Base-by-base conservation (phyloP, 2,797 vertebrate genomes). In the Salarias fasciatus region DNA sequence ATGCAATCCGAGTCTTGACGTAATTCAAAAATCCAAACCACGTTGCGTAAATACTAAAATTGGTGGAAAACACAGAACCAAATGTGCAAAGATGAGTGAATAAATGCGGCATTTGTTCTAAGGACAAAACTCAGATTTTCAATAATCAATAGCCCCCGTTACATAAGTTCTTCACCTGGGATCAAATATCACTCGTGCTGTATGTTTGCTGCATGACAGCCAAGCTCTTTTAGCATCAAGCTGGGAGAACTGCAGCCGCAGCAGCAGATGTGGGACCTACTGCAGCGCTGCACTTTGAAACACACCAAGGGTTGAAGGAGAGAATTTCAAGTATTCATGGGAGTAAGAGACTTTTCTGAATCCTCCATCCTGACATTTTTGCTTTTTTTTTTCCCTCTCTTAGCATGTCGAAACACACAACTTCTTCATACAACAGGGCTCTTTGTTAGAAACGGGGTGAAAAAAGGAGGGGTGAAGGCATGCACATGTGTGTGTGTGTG, bases 381-480 rank as follows among this genome's bases (percentile, higher is more conserved):
- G 2, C 24, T 2, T 24, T 24, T 24, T 24, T 24, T 24, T 24
- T 24, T 15, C 48, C 41, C 36, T 29, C 30, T 33, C 13, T 54
- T 13, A 53, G 41, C 48, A 68, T 57, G 70, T 47, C 53, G 47
- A 38, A 48, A 38, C 53, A 61, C 43, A 66, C 33, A 5, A 5
- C 40, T 24, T 59, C 37, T 69, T 62, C 58, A 50, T 40, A 70
- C 47, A 72, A 84, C 10, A 40, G 62, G 40, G 53, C 8, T 12
- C 72, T 78, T 83, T 81, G 79, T 83, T 53, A 30, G 15, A 50
- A 67, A 65, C 0, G 10, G 47, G 59, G 18, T 14, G 18, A 24
- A 24, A 18, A 18, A 24, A 24, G 18, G 18, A 24, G 18, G 18
- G 18, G 18, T 24, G 36, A 53, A 14, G 57, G 51, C 3, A 2